Evolutionary conservation across 2,797 vertebrate species (phyloP), one percentile per base, ranked within the genome.

Genomic region (Dendrocincla tyrannina): DNA sequence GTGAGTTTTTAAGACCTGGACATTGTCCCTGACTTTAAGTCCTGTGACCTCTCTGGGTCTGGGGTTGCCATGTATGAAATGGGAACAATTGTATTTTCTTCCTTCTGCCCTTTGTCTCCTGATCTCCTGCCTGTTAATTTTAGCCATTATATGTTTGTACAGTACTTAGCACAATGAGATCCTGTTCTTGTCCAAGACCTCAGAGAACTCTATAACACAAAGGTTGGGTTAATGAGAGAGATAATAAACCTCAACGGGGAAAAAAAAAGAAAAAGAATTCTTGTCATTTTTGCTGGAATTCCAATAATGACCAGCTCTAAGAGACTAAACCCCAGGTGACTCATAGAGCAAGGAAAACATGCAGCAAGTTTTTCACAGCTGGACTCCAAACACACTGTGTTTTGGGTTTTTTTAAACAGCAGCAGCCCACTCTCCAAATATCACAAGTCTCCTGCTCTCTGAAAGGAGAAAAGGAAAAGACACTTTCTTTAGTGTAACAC

Each of bases 131-230:
- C 46, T 92, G 80, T 91, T 88, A 89, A 49, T 84, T 85, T 64
- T 81, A 85, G 85, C 59, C 46, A 53, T 93, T 62, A 82, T 90
- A 84, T 93, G 85, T 93, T 96, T 96, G 95, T 91, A 90, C 83
- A 91, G 83, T 32, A 53, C 87, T 95, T 81, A 88, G 82, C 82
- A 97, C 93, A 97, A 90, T 79, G 89, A 93, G 95, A 88, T 96
- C 88, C 67, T 96, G 94, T 93, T 95, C 89, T 96, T 41, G 85
- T 86, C 76, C 19, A 9, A 94, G 83, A 67, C 63, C 91, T 96
- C 59, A 23, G 83, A 90, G 89, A 94, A 84, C 89, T 94, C 66
- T 80, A 3, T 53, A 88, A 95, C 80, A 95, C 73, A 96, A 91
- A 91, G 89, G 59, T 11, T 10, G 35, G 28, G 67, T 78, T 96